Percentiles rank a stretch among this genome's conserved stretches.
phyloP scores from a whole-genome alignment of 2,797 vertebrate species.

The Molossus alvarezi region DNA sequence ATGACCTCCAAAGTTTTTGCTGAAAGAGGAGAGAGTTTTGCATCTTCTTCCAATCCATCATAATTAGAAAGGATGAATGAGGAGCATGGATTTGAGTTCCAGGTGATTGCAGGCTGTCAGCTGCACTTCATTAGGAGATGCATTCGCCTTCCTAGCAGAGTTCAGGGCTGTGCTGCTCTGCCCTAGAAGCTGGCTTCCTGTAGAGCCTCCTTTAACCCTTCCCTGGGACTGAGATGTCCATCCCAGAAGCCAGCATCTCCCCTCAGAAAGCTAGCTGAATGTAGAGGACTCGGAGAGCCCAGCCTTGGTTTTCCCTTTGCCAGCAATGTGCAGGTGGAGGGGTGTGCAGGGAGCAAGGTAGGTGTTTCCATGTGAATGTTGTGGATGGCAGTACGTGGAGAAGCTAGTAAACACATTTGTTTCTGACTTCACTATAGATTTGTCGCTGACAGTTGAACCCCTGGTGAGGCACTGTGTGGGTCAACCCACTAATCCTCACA shows the following conservation, averaged over 20 bases:
- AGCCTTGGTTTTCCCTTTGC: not conserved
- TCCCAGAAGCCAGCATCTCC: not conserved
- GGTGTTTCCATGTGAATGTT: not conserved
- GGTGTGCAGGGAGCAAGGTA: not conserved
- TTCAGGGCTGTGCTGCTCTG: conserved; percentile 54
- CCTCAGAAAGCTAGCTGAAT: not conserved
- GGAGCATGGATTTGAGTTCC: conserved; percentile 75
- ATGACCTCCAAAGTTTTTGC: conserved; percentile 47
- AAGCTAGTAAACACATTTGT: conserved; percentile 68
- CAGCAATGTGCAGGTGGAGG: conserved; percentile 40
- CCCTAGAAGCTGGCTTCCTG: not conserved
- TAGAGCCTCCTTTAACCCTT: conserved; percentile 73
- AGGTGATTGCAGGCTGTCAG: conserved; percentile 69
- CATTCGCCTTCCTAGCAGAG: conserved; percentile 79
- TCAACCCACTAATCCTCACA: not conserved
- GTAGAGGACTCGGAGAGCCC: not conserved
- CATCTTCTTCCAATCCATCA: conserved; percentile 79
- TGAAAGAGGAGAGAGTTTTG: conserved; percentile 75
- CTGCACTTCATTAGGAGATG: conserved; percentile 82
- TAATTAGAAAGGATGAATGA: conserved; percentile 74
- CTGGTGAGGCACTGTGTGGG: conserved; percentile 48
- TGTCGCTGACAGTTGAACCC: conserved; percentile 75
- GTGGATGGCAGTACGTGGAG: conserved; percentile 46
- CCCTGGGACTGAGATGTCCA: not conserved
- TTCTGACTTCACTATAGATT: not conserved